phyloP scores from a whole-genome alignment of 2,113 vertebrate genomes.

The Leucopsar rothschildi region DNA sequence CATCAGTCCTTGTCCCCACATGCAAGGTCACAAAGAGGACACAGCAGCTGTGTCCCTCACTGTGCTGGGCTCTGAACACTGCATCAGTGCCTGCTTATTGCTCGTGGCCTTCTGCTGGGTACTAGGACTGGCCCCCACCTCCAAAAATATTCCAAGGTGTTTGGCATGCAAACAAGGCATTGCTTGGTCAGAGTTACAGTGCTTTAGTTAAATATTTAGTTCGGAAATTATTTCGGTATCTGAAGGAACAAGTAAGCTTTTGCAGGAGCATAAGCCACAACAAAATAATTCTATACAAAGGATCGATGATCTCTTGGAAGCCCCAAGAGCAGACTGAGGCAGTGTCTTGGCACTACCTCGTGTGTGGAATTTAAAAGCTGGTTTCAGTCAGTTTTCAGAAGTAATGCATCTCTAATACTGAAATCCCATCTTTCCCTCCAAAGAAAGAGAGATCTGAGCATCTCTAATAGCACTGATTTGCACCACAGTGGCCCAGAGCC shows the following conservation, averaged over 20 bases:
- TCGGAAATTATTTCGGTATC: constrained; percentile 31
- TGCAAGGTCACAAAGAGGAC: background rate
- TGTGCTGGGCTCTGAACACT: background rate
- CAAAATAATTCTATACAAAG: background rate
- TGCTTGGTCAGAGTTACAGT: constrained; percentile 2
- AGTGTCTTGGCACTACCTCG: background rate
- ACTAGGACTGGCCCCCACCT: background rate
- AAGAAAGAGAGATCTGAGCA: background rate
- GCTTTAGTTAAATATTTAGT: constrained; percentile 33
- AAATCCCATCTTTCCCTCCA: background rate
- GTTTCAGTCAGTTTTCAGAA: background rate
- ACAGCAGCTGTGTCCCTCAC: rapidly evolving
- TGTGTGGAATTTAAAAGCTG: background rate
- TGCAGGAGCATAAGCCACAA: background rate
- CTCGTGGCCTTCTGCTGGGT: background rate
- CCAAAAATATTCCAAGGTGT: background rate
- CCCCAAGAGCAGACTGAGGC: background rate
- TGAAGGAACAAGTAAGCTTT: background rate
- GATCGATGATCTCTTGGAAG: background rate
- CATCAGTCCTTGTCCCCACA: background rate
- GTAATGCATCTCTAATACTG: background rate
- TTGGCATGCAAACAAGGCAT: constrained; percentile 36
- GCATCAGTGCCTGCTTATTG: background rate
- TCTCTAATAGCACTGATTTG: background rate
- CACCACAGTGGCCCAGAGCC: background rate